phyloP scores from a whole-genome alignment of 2,888 invertebrate species.

The Apamea epomidion region DNA sequence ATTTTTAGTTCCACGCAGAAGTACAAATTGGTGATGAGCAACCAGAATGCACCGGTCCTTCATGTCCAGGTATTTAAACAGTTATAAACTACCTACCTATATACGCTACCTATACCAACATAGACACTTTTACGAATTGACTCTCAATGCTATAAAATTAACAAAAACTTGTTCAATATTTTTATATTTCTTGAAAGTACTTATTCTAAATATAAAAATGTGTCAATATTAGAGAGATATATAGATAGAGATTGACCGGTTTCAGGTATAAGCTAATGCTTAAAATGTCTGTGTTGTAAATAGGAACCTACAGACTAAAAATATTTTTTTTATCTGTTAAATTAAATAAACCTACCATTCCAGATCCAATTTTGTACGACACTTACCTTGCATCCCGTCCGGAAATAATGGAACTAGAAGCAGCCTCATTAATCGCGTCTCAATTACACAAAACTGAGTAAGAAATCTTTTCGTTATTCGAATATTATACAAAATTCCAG shows the following conservation, averaged over 20 bases:
- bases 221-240: too few relatives aligned
- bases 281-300: neutral
- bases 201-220: neutral
- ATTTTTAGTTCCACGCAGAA: slow-evolving; percentile 92
- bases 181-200: neutral
- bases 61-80: slow-evolving; percentile 64
- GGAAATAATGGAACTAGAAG: slow-evolving; percentile 91
- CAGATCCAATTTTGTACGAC: slow-evolving; percentile 87
- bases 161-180: slow-evolving; percentile 5
- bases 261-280: neutral
- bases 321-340: neutral
- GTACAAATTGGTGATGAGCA: slow-evolving; percentile 77
- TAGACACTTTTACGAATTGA: neutral
- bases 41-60: slow-evolving; percentile 59
- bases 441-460: slow-evolving; percentile 89
- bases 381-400: slow-evolving; percentile 91
- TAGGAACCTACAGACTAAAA: neutral
- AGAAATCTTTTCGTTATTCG: slow-evolving; percentile 43
- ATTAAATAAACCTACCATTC: slow-evolving; percentile 34
- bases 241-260: neutral
- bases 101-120: neutral
- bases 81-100: neutral
- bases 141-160: neutral
- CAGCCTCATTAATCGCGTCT: slow-evolving; percentile 90
- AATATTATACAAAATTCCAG: slow-evolving; percentile 19